A percentile compares a stretch with the other conserved stretches of the same genome.
These are phyloP conservation scores for Tipula vernalis DNA, from an alignment of 2,888 invertebrate genomes.

Conservation along the genomic window DNA sequence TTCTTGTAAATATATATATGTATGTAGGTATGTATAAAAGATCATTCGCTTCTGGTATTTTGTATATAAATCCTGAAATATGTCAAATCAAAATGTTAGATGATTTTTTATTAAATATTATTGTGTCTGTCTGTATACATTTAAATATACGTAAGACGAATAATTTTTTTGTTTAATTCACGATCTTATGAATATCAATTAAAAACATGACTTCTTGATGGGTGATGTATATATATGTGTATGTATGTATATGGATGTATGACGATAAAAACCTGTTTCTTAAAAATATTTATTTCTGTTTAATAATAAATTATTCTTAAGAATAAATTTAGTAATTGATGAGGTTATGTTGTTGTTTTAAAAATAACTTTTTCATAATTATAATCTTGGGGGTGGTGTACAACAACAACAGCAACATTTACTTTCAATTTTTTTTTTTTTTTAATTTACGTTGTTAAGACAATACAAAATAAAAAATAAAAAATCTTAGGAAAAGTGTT, in stretches of 20 bases:
- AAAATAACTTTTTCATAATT: neutral
- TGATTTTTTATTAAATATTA: neutral
- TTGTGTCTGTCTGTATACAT: neutral
- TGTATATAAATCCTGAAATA: neutral
- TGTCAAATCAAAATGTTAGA: neutral
- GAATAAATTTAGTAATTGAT: neutral
- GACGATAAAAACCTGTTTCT: neutral
- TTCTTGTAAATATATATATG: neutral
- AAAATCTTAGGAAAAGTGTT: neutral
- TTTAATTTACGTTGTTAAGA: neutral
- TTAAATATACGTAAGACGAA: neutral
- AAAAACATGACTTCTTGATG: neutral
- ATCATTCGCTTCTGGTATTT: neutral
- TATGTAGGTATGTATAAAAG: neutral
- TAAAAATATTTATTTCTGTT: neutral
- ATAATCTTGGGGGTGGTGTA: neutral
- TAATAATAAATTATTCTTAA: neutral
- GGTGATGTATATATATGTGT: neutral
- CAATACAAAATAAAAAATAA: neutral
- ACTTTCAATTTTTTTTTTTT: neutral
- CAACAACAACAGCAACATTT: no score
- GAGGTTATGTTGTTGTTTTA: neutral
- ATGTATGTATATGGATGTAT: neutral
- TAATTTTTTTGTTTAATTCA: neutral
- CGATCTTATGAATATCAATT: neutral